Percentiles rank a stretch among this genome's conserved stretches.
phyloP scores from a whole-genome alignment of 1,140 invertebrate species.

The Thereuonema tuberculata region DNA sequence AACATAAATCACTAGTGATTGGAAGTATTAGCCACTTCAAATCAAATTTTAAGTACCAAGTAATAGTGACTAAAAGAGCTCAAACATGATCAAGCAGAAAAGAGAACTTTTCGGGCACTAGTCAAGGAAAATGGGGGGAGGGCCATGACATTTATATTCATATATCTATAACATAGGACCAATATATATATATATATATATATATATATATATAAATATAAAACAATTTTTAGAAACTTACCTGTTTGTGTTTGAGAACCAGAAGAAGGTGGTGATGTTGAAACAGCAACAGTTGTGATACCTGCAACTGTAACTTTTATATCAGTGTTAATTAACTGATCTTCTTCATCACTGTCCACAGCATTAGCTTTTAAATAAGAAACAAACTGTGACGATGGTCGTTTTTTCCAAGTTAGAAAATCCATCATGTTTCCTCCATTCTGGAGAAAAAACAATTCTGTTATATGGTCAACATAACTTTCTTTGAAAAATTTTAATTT shows the following conservation, averaged over 20 bases:
- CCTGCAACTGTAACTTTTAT: slow-evolving; percentile 48
- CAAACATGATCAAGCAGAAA: no score
- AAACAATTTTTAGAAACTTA: no score
- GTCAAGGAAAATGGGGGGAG: no score
- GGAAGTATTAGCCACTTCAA: no score
- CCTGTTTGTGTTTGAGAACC: slow-evolving; percentile 34
- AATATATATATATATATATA: no score
- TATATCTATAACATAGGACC: no score
- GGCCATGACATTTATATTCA: no score
- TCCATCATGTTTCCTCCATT: slow-evolving; percentile 75
- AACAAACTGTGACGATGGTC: slow-evolving; percentile 52
- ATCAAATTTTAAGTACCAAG: no score
- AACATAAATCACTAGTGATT: no score
- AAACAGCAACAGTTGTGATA: slow-evolving; percentile 44
- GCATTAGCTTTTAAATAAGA: slow-evolving; percentile 58
- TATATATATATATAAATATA: no score
- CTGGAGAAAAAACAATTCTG: slow-evolving; percentile 72
- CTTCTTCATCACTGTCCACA: slow-evolving; percentile 51
- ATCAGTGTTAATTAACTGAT: slow-evolving; percentile 27
- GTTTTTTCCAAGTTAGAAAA: slow-evolving; percentile 62
- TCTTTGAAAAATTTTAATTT: slow-evolving; percentile 32
- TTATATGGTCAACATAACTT: slow-evolving; percentile 59
- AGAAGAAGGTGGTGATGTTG: slow-evolving; percentile 43
- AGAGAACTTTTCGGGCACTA: no score
- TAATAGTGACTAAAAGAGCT: no score